A percentile compares a stretch with the other conserved stretches of the same genome.
phyloP scores from a whole-genome alignment of 92 coral and sea anemone species.

The Muricea muricata region DNA sequence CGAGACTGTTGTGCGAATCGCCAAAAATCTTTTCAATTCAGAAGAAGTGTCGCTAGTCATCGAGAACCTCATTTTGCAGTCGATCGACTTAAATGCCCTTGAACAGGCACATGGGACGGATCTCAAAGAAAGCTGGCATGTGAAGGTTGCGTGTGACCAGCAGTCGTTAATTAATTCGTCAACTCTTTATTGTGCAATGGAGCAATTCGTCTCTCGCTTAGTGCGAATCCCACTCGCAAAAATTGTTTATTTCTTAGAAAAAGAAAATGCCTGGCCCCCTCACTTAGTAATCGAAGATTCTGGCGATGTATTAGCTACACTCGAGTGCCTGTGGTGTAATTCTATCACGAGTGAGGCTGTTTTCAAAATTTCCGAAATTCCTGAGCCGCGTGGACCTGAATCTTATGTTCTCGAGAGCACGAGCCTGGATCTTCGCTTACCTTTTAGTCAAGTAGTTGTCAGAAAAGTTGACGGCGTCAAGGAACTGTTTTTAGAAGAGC shows the following conservation, averaged over 20 bases:
- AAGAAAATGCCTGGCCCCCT: constrained; percentile 80
- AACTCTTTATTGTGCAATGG: constrained; percentile 84
- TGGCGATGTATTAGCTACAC: too few relatives aligned
- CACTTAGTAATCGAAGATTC: neutral
- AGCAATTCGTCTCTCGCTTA: constrained; percentile 74
- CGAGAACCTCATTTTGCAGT: constrained; percentile 63
- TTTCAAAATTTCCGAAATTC: constrained; percentile 57
- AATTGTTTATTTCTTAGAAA: constrained; percentile 85
- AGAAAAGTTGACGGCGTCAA: constrained; percentile 74
- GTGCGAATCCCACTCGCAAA: constrained; percentile 81
- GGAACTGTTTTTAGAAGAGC: constrained; percentile 75
- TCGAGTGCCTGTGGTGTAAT: constrained; percentile 40
- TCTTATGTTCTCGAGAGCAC: constrained; percentile 48
- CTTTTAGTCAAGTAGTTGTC: constrained; percentile 73
- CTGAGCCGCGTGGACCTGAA: constrained; percentile 64
- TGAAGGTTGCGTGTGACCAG: constrained; percentile 85
- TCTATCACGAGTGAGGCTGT: constrained; percentile 34
- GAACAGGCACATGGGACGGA: neutral
- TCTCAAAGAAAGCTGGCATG: constrained; percentile 70
- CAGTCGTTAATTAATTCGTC: constrained; percentile 83
- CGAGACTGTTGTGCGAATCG: constrained; percentile 58
- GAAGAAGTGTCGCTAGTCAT: constrained; percentile 50
- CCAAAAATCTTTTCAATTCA: constrained; percentile 60
- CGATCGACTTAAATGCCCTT: constrained; percentile 57
- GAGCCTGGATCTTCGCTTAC: constrained; percentile 64